Percentiles rank a stretch among this genome's conserved stretches.
Evolutionary conservation across 2,888 invertebrate genomes (phyloP).

Genomic region (Carcina quercana): DNA sequence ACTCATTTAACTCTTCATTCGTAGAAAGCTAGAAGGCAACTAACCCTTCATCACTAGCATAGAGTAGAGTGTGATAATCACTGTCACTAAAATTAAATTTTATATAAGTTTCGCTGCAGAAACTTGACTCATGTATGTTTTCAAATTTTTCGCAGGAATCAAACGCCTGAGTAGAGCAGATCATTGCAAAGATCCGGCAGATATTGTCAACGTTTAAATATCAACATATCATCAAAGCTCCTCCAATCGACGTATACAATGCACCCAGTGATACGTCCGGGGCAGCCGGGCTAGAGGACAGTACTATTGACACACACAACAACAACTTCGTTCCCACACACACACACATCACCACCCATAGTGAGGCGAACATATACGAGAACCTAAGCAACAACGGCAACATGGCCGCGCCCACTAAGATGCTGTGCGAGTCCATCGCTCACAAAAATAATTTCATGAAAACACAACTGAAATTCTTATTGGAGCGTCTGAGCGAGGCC

Average conservation of each 20-base stretch:
- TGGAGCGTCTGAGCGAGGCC: conserved; percentile 78
- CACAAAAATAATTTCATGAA: conserved; percentile 67
- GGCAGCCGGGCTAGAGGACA: conserved; percentile 50
- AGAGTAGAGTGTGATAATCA: conserved; percentile 46
- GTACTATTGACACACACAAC: conserved; percentile 55
- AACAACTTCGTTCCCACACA: too few relatives aligned
- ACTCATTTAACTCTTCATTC: conserved; percentile 42
- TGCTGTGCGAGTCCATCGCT: conserved; percentile 66
- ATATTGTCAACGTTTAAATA: conserved; percentile 83
- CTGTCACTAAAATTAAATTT: conserved; percentile 17
- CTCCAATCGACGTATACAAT: conserved; percentile 66
- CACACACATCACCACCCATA: conserved; percentile 19
- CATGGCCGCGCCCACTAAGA: conserved; percentile 60
- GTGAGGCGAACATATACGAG: conserved; percentile 46
- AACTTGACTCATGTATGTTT: conserved; percentile 54
- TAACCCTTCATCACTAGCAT: conserved; percentile 46
- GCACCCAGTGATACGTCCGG: conserved; percentile 47
- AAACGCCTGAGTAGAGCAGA: conserved; percentile 93
- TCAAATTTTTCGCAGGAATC: conserved; percentile 81
- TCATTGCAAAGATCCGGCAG: conserved; percentile 88
- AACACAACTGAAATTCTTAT: conserved; percentile 73
- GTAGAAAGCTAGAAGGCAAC: conserved; percentile 50
- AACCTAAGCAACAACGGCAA: conserved; percentile 61
- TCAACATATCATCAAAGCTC: conserved; percentile 74
- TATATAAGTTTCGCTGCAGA: conserved; percentile 35